Evolutionary conservation across 35 echinoderm and acorn worm species (phyloP), one percentile per base, ranked within the genome.

Genomic region (Apostichopus californicus): DNA sequence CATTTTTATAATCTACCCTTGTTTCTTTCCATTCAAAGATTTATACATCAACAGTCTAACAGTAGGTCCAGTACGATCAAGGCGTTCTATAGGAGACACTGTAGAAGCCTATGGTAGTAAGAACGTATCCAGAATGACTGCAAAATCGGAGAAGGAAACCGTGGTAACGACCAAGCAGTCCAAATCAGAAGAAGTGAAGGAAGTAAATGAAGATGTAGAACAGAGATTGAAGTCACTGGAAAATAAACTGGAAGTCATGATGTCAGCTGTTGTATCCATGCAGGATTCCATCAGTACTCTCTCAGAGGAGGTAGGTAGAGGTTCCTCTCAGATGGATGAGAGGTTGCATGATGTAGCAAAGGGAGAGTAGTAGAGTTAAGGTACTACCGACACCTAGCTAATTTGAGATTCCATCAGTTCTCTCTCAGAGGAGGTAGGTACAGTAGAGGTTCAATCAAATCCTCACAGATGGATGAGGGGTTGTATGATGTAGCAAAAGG

Each of bases 21-120:
- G 4, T 34, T 84, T 57, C 8, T 85, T 85, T 20, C 14, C 17
- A 21, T 24, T 85, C 3, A 1, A 17, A 85, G 81, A 85, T 85
- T 85, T 85, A 85, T 85, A 85, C 57, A 85, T 85, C 17, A 85
- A 85, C 55, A 85, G 81, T 10, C 57, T 85, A 21, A 85, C 81
- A 11, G 81, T 85, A 85, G 81, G 81, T 5, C 81, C 81, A 22
- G 81, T 85, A 58, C 81, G 81, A 5, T 58, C 54, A 8, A 85
- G 55, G 55, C 55, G 81, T 2, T 85, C 81, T 9, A 22, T 21
- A 55, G 81, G 6, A 59, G 21, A 75, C 71, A 75, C 17, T 75
- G 54, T 25, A 56, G 80, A 9, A 8, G 5, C 56, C 10, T 83
- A 83, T 21, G 57, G 57, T 17, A 85, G 8, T n/a, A 58, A 52